Evolutionary conservation across 2,113 vertebrate species (phyloP), one percentile per base, ranked within the genome.

Genomic region (Thamnophis sirtalis): DNA sequence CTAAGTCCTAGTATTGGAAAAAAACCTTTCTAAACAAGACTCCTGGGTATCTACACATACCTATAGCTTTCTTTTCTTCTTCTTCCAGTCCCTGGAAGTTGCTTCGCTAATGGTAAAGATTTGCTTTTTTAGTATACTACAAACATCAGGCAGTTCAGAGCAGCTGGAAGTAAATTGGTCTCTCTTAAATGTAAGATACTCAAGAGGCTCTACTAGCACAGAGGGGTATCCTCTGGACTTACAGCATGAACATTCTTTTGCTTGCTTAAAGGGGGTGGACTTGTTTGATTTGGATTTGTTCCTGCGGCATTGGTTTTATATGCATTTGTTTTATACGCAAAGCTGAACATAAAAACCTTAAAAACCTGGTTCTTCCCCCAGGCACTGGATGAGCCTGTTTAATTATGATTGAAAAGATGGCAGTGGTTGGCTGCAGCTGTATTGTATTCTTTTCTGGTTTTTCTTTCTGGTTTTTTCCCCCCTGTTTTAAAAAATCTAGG

Each of bases 121-220:
- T 93, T 86, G 51, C 63, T 58, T 21, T 53, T 53, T 94, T 54
- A 49, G 33, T 91, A 86, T 3, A 84, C 38, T 51, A 50, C 8
- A 86, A 89, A 28, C 87, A 94, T 85, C 48, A 86, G 92, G 84
- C 56, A 85, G 73, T 84, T 89, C 73, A 0, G 10, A 87, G 48
- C n/a, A 95, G 54, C 86, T 87, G 60, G 89, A 94, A 94, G 93
- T 87, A 94, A 92, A 94, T 24, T 93, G 58, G 89, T 38, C 24
- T n/a, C 88, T 93, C 91, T 92, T 91, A 92, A 92, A 0, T 53
- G 49, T 90, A 80, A 50, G 17, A 15, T 85, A 86, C 91, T 93
- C 84, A n/a, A 91, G 94, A 90, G 13, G 17, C 26, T 93, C 91
- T 87, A 1, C 38, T 90, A 50, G 38, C 50, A 1, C 13, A 19